Evolutionary conservation across 1,140 invertebrate species (phyloP).

Genomic region (Caenorhabditis brenneri): DNA sequence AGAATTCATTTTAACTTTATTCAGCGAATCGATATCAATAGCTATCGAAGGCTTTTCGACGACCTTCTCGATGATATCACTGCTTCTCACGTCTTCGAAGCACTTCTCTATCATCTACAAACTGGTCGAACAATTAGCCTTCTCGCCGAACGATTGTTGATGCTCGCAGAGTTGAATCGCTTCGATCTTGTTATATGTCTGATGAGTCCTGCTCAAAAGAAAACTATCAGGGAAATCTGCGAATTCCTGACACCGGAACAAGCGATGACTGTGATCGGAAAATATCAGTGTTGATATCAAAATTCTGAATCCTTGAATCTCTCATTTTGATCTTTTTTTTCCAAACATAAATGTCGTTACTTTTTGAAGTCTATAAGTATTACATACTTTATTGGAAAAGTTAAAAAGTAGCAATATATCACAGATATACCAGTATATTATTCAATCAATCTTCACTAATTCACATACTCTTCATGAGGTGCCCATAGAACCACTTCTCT

Average conservation of each 20-base stretch:
- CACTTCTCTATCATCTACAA: background rate
- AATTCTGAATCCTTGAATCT: background rate
- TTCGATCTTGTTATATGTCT: conserved; percentile 28
- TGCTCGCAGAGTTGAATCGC: conserved; percentile 1
- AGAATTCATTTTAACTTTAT: background rate
- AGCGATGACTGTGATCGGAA: background rate
- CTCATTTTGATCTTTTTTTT: background rate
- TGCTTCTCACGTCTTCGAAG: conserved; percentile 2
- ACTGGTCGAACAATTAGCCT: background rate
- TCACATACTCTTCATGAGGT: background rate
- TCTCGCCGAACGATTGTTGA: background rate
- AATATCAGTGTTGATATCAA: background rate
- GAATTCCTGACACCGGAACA: background rate
- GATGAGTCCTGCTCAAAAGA: background rate
- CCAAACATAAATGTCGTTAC: background rate
- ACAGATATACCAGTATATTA: background rate
- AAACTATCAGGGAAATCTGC: background rate
- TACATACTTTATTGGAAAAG: background rate
- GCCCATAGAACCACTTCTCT: conserved; percentile 5
- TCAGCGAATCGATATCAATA: background rate
- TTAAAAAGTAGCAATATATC: background rate
- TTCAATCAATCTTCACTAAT: background rate
- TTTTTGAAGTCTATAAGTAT: too few species aligned
- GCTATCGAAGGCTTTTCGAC: background rate
- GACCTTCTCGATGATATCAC: conserved; percentile 2